Conservation (phyloP, 2,888 invertebrate genomes). For the Automeris io region DNA sequence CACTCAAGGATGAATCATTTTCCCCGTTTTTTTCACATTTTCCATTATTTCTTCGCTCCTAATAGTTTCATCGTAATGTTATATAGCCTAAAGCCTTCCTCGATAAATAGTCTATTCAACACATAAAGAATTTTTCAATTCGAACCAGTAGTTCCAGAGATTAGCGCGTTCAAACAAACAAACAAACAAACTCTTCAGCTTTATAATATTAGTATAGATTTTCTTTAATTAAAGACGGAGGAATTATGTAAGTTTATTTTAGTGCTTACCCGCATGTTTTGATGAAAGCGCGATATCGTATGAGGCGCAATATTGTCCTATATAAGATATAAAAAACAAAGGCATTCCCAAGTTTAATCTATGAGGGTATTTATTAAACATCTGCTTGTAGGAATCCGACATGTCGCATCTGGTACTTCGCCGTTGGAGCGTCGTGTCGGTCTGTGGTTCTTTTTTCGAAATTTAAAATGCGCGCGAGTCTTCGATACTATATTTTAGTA, state of each 20-base stretch:
- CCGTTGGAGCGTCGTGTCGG: too few species aligned
- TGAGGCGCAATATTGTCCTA: slow-evolving; percentile 61
- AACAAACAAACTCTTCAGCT: too few species aligned
- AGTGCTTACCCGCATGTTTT: slow-evolving; percentile 63
- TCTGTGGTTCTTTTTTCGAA: slow-evolving; percentile 57
- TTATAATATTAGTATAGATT: too few species aligned
- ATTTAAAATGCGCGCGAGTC: slow-evolving; percentile 67
- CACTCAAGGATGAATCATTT: too few species aligned
- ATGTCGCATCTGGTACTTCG: slow-evolving; percentile 70
- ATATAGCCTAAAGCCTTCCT: too few species aligned
- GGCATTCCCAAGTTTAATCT: slow-evolving; percentile 62
- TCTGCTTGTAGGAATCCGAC: slow-evolving; percentile 71
- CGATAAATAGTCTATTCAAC: too few species aligned
- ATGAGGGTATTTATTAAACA: slow-evolving; percentile 72
- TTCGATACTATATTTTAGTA: slow-evolving; percentile 43
- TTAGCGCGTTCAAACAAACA: too few species aligned
- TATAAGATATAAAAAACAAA: slow-evolving; percentile 61
- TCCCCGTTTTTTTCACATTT: too few species aligned
- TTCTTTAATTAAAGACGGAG: slow-evolving; percentile 36
- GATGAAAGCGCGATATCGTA: slow-evolving; percentile 54
- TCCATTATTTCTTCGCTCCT: too few species aligned
- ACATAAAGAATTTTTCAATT: too few species aligned
- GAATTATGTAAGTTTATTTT: slow-evolving; percentile 50
- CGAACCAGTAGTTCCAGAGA: too few species aligned
- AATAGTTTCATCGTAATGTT: too few species aligned